These are phyloP conservation scores for Phalloptychus januarius DNA, from an alignment of 2,797 vertebrate species.

Conservation along the genomic window DNA sequence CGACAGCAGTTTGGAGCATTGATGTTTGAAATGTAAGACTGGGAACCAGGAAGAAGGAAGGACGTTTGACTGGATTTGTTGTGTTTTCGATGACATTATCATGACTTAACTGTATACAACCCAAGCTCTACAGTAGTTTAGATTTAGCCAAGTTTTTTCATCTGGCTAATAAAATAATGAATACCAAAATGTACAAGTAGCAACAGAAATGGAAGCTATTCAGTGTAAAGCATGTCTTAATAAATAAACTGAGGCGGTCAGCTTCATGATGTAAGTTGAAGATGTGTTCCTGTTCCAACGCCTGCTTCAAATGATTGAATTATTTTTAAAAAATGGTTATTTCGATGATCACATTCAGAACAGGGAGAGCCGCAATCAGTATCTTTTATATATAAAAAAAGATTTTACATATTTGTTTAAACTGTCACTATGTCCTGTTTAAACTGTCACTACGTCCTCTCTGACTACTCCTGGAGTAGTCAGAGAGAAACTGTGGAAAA, in stretches of 20 bases:
- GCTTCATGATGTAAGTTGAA: not conserved
- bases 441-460: too few relatives aligned
- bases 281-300: not conserved
- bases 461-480: too few relatives aligned
- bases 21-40: not conserved
- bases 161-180: too few relatives aligned
- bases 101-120: not conserved
- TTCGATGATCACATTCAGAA: too few relatives aligned
- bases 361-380: too few relatives aligned
- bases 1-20: not conserved
- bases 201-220: not conserved
- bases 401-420: too few relatives aligned
- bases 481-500: too few relatives aligned
- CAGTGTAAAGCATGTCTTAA: not conserved
- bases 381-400: too few relatives aligned
- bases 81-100: not conserved
- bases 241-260: not conserved
- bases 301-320: not conserved
- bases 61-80: not conserved
- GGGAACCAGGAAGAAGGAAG: not conserved
- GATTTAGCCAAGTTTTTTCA: too few relatives aligned
- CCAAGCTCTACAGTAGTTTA: not conserved
- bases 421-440: too few relatives aligned
- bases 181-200: not conserved
- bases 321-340: too few relatives aligned